Evolutionary conservation across 2,797 vertebrate species (phyloP), one percentile per base, ranked within the genome.

Genomic region (Schizopygopsis malacanthus): DNA sequence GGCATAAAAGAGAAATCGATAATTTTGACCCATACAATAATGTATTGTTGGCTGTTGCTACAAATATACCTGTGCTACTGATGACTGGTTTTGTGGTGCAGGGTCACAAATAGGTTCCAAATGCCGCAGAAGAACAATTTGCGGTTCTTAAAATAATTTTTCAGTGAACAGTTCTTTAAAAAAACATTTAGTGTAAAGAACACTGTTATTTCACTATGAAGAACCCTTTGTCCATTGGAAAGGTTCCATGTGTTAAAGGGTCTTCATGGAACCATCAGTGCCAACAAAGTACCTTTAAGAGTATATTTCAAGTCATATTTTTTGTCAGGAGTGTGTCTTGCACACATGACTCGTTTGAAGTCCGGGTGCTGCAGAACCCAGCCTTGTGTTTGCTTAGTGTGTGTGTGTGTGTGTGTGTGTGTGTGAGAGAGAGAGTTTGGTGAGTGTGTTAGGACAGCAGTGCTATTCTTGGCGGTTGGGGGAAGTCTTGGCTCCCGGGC

Each of bases 391-490:
- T 33, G 28, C 28, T 33, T 33, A 33, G 52, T 85, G 61, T 87
- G 69, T 88, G 56, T 85, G 28, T 33, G 28, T 33, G 28, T 28
- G 28, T 28, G 28, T 28, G 28, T 28, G 28, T 28, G 56, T 85
- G 28, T 28, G 28, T 28, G 28, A 28, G 28, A 25, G 56, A 16
- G 33, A n/a, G 70, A 84, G 50, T 72, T 59, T 37, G 33, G 87
- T 87, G 78, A 88, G 86, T 87, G 87, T 79, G 76, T 18, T 81
- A 87, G 86, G 87, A 92, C 89, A 91, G 90, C 71, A 75, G 89
- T 92, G 93, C 94, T 96, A 95, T 95, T 93, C 92, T 94, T 95
- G 94, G 94, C 94, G 89, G 91, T 90, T 83, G 90, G 93, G 91
- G 94, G 92, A 94, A 93, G 93, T 94, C 92, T 94, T 96, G 94